Percentiles rank a stretch among this genome's conserved stretches.
phyloP scores from a whole-genome alignment of 2,113 vertebrate species.

The Fregetta grallaria region DNA sequence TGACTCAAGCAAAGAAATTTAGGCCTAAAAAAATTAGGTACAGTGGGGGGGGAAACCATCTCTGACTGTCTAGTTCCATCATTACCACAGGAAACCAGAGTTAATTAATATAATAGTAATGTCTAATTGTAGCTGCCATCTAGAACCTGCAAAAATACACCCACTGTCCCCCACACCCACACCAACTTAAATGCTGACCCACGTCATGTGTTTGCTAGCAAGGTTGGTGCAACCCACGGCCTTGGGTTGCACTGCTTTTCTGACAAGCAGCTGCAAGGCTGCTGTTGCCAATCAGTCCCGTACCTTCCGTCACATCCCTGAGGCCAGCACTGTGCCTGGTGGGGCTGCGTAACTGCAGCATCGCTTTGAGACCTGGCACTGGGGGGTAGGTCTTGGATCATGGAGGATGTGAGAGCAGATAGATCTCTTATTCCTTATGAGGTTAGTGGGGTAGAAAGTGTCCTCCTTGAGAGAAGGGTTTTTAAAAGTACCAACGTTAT shows the following conservation, averaged over 20 bases:
- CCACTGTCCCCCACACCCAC: background rate
- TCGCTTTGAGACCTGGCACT: background rate
- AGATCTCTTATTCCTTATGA: background rate
- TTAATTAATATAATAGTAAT: background rate
- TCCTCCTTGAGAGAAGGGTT: background rate
- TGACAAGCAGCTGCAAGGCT: background rate
- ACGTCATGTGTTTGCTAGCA: background rate
- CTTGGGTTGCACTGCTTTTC: background rate
- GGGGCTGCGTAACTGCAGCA: background rate
- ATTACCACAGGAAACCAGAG: background rate
- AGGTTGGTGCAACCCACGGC: background rate
- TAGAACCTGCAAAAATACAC: background rate
- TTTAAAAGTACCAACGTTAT: background rate
- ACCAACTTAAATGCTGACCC: background rate
- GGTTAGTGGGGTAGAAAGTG: background rate
- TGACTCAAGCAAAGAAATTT: background rate
- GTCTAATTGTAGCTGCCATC: background rate
- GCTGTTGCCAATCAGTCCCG: background rate
- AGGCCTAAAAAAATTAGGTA: background rate
- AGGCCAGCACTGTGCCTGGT: rapidly evolving
- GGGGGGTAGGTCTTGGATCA: background rate
- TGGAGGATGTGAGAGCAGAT: background rate
- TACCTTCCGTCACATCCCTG: background rate
- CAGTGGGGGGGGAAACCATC: rapidly evolving
- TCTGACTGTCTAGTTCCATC: background rate